Evolutionary conservation across 1,140 invertebrate genomes (phyloP), one percentile per base, ranked within the genome.

Genomic region (Pristionchus pacificus): DNA sequence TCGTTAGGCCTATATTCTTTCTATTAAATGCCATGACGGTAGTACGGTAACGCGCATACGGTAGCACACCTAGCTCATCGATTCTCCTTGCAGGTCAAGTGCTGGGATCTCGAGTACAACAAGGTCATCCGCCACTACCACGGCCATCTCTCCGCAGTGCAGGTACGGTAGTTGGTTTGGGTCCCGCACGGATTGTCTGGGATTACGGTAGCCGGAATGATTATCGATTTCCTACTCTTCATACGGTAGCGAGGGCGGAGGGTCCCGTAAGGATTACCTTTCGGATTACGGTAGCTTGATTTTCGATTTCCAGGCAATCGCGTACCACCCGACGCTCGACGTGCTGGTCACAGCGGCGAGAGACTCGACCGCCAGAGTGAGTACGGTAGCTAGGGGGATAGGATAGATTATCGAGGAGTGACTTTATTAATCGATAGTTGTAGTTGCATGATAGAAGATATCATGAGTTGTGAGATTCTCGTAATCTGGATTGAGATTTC

Each of bases 41-140:
- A n/a, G n/a, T n/a, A n/a, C n/a, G n/a, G n/a, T n/a, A n/a, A n/a
- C n/a, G n/a, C n/a, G n/a, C n/a, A n/a, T n/a, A n/a, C n/a, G n/a
- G n/a, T n/a, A n/a, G n/a, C n/a, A n/a, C n/a, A n/a, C n/a, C n/a
- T n/a, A n/a, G n/a, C n/a, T n/a, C n/a, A n/a, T n/a, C 19, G 33
- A 65, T 3, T 59, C 28, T 75, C 19, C 24, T 76, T 77, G 61
- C 19, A 81, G 79, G 96, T 99, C 0, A 98, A 98, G 87, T 99
- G 96, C 84, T 99, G 96, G 96, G 96, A 99, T 87, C 88, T 99
- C 14, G 96, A 99, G 85, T 95, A 98, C 76, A 99, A 98, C 84
- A 98, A 98, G 88, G 91, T 95, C 2, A 96, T 98, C 74, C 88
- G 97, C 13, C 95, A 98, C 85, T 99, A 98, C 85, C 97, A 99